Conservation (phyloP, 53 echinoderm and acorn worm species). For the Pentamera pediparva region DNA sequence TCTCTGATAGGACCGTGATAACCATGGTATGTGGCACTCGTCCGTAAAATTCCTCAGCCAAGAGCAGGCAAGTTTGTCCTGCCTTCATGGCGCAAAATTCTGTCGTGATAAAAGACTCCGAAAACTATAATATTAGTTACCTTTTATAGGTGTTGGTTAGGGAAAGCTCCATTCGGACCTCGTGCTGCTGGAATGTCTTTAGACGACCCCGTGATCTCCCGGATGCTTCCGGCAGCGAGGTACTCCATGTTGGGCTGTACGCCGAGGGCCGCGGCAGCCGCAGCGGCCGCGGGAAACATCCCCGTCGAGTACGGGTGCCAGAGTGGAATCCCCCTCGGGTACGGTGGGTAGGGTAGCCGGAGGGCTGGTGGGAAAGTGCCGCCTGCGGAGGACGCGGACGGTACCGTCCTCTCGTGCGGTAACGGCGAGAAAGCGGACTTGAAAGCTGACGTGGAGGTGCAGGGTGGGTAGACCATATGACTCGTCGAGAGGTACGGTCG, state of each 20-base stretch:
- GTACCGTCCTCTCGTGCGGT: conserved; percentile 49
- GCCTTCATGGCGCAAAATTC: no score
- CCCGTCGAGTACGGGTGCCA: conserved; percentile 91
- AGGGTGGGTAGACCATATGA: conserved; percentile 32
- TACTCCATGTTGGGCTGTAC: conserved; percentile 75
- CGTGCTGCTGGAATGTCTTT: conserved; percentile 39
- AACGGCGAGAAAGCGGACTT: conserved; percentile 98
- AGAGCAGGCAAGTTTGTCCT: no score
- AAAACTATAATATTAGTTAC: no score
- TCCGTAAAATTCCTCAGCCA: no score
- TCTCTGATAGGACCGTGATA: no score
- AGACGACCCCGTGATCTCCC: conserved; percentile 16
- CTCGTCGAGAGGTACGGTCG: conserved; percentile 77
- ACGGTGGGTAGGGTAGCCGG: conserved; percentile 85
- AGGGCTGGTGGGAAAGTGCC: conserved; percentile 59
- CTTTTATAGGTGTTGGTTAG: conserved; percentile 47
- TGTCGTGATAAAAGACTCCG: no score
- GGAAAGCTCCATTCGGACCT: conserved; percentile 78
- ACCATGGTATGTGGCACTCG: no score
- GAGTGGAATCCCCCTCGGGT: conserved; percentile 83
- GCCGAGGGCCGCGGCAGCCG: conserved; percentile 57
- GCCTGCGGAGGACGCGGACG: conserved; percentile 54
- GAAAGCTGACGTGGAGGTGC: conserved; percentile 62
- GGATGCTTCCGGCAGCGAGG: conserved; percentile 54
- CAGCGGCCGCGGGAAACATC: conserved; percentile 70